Percentiles rank a stretch among this genome's conserved stretches.
Conservation (phyloP, 2,113 vertebrate species). For the Leptodactylus fuscus region DNA sequence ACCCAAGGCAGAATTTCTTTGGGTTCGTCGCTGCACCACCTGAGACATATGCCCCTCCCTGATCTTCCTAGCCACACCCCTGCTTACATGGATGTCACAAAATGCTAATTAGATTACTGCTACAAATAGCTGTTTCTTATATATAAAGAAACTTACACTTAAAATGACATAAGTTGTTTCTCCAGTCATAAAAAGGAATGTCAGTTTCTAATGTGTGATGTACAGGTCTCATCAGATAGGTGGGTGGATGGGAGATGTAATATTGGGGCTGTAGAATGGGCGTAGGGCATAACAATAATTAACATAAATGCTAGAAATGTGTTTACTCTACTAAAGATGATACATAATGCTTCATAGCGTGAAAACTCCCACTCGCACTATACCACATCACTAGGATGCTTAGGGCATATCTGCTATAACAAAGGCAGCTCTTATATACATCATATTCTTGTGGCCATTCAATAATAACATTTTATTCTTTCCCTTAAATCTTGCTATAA, state of each 20-base stretch:
- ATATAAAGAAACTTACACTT: too few relatives aligned
- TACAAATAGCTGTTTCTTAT: too few relatives aligned
- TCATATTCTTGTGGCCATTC: background rate
- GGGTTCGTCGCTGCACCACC: background rate
- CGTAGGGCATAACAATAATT: background rate
- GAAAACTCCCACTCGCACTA: slow-evolving; percentile 1
- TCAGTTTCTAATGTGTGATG: too few relatives aligned
- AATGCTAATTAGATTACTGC: too few relatives aligned
- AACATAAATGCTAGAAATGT: background rate
- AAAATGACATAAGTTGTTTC: too few relatives aligned
- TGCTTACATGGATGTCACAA: background rate
- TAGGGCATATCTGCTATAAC: background rate
- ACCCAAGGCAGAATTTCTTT: too few relatives aligned
- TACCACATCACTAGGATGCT: background rate
- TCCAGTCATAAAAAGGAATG: too few relatives aligned
- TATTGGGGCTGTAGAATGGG: too few relatives aligned
- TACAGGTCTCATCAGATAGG: too few relatives aligned
- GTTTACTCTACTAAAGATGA: background rate
- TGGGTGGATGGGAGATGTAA: too few relatives aligned
- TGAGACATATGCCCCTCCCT: background rate
- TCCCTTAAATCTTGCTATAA: background rate
- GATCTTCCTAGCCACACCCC: background rate
- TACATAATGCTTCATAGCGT: background rate
- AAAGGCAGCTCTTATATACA: background rate
- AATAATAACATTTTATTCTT: background rate